Conservation (phyloP, 1,140 invertebrate genomes). For the Aphis gossypii region DNA sequence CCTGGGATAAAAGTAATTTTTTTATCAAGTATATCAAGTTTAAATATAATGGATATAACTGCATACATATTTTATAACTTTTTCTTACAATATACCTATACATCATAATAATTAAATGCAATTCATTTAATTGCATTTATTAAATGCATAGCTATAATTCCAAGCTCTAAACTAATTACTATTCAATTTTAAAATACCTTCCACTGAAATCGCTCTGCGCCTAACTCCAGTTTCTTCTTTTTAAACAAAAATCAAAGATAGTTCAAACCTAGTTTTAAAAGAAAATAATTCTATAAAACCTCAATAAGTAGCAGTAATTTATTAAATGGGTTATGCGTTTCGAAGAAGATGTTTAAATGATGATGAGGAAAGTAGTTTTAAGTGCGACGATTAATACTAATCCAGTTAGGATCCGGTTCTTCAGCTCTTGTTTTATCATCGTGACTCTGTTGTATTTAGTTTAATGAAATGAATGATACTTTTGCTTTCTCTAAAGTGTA, state of each 20-base stretch:
- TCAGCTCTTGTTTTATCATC: slow-evolving; percentile 50
- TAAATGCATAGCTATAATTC: no score
- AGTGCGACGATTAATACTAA: slow-evolving; percentile 48
- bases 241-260: background rate
- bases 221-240: background rate
- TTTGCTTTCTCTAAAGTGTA: slow-evolving; percentile 46
- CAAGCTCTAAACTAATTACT: background rate
- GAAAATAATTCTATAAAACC: background rate
- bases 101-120: background rate
- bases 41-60: background rate
- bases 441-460: slow-evolving; percentile 47
- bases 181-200: background rate
- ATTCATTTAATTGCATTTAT: no score
- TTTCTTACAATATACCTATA: background rate
- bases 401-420: slow-evolving; percentile 54
- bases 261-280: background rate
- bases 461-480: slow-evolving; percentile 47
- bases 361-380: slow-evolving; percentile 42
- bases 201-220: background rate
- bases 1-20: background rate
- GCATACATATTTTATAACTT: background rate
- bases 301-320: background rate
- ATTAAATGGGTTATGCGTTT: slow-evolving; percentile 21
- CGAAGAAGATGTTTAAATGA: slow-evolving; percentile 46
- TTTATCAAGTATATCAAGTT: background rate